Conservation (phyloP, 2,888 invertebrate genomes). For the Nomada goodeniana region DNA sequence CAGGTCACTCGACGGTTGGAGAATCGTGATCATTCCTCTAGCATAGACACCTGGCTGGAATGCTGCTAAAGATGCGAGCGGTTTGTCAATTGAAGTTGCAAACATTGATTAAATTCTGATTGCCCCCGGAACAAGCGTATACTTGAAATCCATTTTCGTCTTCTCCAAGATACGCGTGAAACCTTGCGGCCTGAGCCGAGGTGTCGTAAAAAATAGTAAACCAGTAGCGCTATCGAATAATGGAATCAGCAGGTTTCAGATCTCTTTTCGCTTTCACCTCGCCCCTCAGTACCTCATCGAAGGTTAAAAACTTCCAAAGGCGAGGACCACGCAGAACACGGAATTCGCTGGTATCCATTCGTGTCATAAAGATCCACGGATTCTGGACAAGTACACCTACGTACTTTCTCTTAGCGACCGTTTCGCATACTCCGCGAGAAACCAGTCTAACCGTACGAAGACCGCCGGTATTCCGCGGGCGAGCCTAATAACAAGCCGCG, state of each 20-base stretch:
- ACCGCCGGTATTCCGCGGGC: constrained; percentile 12
- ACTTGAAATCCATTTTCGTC: not conserved
- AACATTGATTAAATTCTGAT: constrained; percentile 34
- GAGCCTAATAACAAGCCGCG: constrained; percentile 53
- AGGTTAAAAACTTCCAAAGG: not conserved
- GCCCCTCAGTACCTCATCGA: not conserved
- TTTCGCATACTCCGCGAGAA: constrained; percentile 51
- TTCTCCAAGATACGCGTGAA: too few relatives aligned
- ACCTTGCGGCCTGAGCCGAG: too few relatives aligned
- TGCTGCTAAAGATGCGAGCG: constrained; percentile 26
- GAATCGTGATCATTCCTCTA: constrained; percentile 35
- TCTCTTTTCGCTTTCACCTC: constrained; percentile 14
- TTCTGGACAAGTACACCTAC: constrained; percentile 58
- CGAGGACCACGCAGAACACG: not conserved
- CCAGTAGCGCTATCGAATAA: constrained; percentile 5
- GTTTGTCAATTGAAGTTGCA: constrained; percentile 33
- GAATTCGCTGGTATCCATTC: constrained; percentile 11
- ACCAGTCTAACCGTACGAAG: constrained; percentile 38
- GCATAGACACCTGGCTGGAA: constrained; percentile 18
- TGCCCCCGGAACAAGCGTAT: not conserved
- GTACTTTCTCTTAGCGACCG: constrained; percentile 57
- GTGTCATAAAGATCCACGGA: constrained; percentile 52
- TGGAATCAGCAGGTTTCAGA: not conserved
- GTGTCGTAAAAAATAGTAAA: not conserved
- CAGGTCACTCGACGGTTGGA: constrained; percentile 21